Percentiles rank a stretch among this genome's conserved stretches.
Evolutionary conservation across 2,113 vertebrate genomes (phyloP).

Genomic region (Trematomus loennbergii): DNA sequence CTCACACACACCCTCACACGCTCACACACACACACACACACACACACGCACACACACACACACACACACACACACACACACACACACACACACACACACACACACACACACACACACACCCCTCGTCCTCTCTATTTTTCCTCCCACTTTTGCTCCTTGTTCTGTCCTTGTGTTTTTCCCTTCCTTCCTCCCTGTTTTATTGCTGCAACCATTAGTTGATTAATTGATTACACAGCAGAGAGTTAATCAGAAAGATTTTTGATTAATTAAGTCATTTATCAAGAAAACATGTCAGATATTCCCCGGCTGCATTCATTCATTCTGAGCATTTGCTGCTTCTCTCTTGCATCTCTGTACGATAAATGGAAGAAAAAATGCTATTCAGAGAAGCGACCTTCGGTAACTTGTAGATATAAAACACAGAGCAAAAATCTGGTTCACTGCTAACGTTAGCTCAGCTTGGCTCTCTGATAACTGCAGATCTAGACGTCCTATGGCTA

Average conservation of each 20-base stretch:
- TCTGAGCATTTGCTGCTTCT: not conserved
- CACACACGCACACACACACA: too few relatives aligned
- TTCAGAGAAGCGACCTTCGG: not conserved
- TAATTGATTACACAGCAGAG: conserved; percentile 1
- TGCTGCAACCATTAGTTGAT: not conserved
- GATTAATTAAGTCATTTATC: not conserved
- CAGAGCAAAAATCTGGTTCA: too few relatives aligned
- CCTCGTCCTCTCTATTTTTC: not conserved
- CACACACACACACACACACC: conserved; percentile 15
- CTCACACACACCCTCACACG: too few relatives aligned
- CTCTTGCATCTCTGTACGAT: not conserved
- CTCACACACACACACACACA: too few relatives aligned
- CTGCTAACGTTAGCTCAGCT: too few relatives aligned
- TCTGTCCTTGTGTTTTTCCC: not conserved
- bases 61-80: too few relatives aligned
- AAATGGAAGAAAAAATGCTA: not conserved
- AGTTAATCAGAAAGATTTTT: not conserved
- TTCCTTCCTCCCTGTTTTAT: not conserved
- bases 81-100: conserved; percentile 5
- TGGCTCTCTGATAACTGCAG: too few relatives aligned
- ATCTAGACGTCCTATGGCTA: too few relatives aligned
- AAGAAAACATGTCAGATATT: not conserved
- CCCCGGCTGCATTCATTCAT: not conserved
- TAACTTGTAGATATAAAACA: not conserved
- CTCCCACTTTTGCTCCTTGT: not conserved